These are phyloP conservation scores for Strigamia crassipes DNA, from an alignment of 2,888 invertebrate species.

Conservation along the genomic window DNA sequence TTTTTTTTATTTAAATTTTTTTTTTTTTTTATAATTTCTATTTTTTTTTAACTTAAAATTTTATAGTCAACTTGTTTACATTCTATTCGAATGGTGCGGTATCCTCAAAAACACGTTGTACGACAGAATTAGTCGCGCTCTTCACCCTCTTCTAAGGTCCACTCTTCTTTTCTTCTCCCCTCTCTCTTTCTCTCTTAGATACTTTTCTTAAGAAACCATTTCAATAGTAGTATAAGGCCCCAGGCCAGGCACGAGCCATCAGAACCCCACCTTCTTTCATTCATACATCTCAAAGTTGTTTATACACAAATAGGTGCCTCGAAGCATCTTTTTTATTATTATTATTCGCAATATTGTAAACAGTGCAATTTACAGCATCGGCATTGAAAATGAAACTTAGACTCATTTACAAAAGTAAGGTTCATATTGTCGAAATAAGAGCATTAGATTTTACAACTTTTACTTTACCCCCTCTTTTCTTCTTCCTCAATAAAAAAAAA, in stretches of 20 bases:
- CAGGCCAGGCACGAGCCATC: constrained; percentile 17
- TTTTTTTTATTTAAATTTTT: neutral
- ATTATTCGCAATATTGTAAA: neutral
- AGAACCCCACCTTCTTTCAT: constrained; percentile 23
- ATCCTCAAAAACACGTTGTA: neutral
- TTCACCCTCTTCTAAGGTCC: constrained; percentile 10
- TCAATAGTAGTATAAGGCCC: neutral
- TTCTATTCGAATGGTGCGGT: neutral
- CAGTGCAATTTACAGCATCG: neutral
- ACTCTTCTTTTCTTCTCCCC: constrained; percentile 3
- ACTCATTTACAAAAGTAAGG: neutral
- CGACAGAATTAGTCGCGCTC: constrained; percentile 24
- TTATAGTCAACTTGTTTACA: neutral
- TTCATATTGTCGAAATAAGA: neutral
- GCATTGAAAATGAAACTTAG: neutral
- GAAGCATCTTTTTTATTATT: neutral
- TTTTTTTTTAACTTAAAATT: neutral
- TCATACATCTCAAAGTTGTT: constrained; percentile 12
- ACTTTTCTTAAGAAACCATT: constrained; percentile 10
- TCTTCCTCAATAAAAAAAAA: too few species aligned
- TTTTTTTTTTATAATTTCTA: neutral
- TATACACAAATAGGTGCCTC: neutral
- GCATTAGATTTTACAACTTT: neutral
- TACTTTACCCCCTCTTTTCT: too few species aligned
- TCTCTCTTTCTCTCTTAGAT: constrained; percentile 8